Percentiles rank a stretch among this genome's conserved stretches.
These are phyloP conservation scores for Neosilurus hyrtlii DNA, from an alignment of 2,797 vertebrate species.

Conservation along the genomic window DNA sequence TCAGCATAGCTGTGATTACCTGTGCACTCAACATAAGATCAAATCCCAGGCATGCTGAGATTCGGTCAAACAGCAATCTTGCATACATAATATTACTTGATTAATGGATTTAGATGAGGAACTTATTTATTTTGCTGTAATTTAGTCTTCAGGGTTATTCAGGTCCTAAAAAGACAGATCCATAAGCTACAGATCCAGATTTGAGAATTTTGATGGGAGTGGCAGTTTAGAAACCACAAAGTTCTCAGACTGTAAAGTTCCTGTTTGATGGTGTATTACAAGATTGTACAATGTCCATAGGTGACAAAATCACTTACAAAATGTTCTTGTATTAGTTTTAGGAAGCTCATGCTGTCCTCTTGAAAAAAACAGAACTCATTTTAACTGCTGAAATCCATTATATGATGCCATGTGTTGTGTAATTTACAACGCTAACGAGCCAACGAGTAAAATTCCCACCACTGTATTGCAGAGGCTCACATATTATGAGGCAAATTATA, in stretches of 20 bases:
- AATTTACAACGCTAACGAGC: not conserved
- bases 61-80: not conserved
- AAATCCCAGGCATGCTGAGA: not conserved
- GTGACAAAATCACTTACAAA: constrained; percentile 10
- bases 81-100: not conserved
- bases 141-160: not conserved
- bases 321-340: constrained; percentile 1
- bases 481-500: not conserved
- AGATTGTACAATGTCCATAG: not conserved
- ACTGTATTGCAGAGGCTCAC: not conserved
- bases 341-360: not conserved
- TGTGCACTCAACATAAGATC: not conserved
- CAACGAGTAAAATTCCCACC: not conserved
- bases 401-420: not conserved
- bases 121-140: not conserved
- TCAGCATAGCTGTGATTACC: not conserved
- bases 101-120: not conserved
- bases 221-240: not conserved
- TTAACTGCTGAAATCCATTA: not conserved
- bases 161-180: not conserved
- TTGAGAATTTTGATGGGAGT: not conserved
- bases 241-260: constrained; percentile 15
- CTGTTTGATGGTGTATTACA: not conserved
- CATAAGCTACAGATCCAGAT: not conserved
- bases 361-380: not conserved